phyloP scores from a whole-genome alignment of 2,797 vertebrate genomes.

The Gadopsis bispinosus region DNA sequence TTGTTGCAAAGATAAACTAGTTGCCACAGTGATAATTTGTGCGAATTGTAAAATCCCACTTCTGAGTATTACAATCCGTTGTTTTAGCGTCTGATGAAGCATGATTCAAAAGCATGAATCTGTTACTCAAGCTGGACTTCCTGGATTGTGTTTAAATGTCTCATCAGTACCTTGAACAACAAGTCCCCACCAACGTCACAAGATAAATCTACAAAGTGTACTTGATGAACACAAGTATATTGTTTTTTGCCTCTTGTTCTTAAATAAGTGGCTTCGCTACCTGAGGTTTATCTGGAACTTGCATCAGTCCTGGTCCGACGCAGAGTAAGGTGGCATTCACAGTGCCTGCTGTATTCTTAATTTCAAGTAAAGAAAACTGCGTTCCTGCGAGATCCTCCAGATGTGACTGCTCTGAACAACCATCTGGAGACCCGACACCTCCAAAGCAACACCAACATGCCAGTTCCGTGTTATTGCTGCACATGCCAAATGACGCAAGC shows the following conservation, averaged over 20 bases:
- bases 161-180: no score
- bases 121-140: no score
- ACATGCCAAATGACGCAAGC: slow-evolving; percentile 44
- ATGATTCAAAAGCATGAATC: no score
- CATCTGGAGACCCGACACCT: slow-evolving; percentile 27
- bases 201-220: background rate
- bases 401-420: slow-evolving; percentile 18
- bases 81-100: no score
- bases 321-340: slow-evolving; percentile 24
- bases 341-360: slow-evolving; percentile 17
- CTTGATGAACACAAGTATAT: background rate
- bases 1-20: no score
- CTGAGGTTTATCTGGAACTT: slow-evolving; percentile 29
- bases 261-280: slow-evolving; percentile 15
- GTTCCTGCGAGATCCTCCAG: slow-evolving; percentile 26
- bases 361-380: background rate
- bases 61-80: no score
- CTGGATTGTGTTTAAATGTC: no score
- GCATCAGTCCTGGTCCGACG: slow-evolving; percentile 22
- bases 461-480: slow-evolving; percentile 24
- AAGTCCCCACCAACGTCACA: no score
- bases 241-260: background rate
- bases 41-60: no score
- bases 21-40: no score
- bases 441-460: slow-evolving; percentile 17